phyloP scores from a whole-genome alignment of 2,888 invertebrate species.

The Agelastica alni region DNA sequence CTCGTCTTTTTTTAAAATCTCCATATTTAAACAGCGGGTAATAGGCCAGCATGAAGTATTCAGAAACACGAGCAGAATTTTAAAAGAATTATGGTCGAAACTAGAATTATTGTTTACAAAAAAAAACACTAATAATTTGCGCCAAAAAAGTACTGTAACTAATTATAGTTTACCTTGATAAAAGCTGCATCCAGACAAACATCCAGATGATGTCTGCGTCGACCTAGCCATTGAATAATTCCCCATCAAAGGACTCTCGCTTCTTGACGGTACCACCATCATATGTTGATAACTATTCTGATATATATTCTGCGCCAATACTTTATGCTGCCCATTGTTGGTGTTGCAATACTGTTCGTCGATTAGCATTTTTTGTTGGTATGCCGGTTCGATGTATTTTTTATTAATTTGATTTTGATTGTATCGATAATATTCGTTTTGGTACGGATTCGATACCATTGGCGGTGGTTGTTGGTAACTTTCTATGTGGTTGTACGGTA shows the following conservation, averaged over 20 bases:
- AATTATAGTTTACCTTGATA: conserved; percentile 27
- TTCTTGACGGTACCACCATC: conserved; percentile 46
- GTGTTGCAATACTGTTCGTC: conserved; percentile 49
- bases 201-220: conserved; percentile 51
- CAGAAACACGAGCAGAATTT: no score
- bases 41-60: no score
- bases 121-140: no score
- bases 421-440: conserved; percentile 45
- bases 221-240: conserved; percentile 54
- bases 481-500: conserved; percentile 66
- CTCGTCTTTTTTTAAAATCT: no score
- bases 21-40: no score
- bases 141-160: no score
- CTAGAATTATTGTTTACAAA: no score
- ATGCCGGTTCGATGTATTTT: conserved; percentile 52
- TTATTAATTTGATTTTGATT: conserved; percentile 56
- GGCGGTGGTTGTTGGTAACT: conserved; percentile 40
- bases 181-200: conserved; percentile 43
- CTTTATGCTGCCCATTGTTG: conserved; percentile 34
- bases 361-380: conserved; percentile 45
- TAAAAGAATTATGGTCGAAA: no score
- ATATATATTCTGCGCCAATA: conserved; percentile 18
- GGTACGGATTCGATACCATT: conserved; percentile 47
- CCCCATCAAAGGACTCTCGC: conserved; percentile 53
- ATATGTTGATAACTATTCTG: conserved; percentile 25